Evolutionary conservation across 2,113 vertebrate species (phyloP).

Genomic region (Nesoenas mayeri): DNA sequence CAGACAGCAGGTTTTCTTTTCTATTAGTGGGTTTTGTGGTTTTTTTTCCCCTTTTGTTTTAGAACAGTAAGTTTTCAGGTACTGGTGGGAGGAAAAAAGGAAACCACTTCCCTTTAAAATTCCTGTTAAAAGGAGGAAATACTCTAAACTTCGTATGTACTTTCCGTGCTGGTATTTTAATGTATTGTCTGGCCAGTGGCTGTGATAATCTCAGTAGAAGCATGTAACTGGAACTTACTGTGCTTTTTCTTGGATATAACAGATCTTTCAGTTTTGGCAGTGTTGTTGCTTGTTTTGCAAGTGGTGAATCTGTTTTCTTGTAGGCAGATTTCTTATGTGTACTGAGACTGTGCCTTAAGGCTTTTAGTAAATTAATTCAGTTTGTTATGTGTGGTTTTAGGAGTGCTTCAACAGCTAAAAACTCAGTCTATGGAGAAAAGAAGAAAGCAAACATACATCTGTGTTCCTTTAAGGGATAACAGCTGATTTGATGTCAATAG

Average conservation of each 20-base stretch:
- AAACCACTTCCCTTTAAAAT: neutral
- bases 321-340: neutral
- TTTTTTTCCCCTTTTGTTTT: neutral
- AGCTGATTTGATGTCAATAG: neutral
- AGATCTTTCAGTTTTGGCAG: neutral
- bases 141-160: neutral
- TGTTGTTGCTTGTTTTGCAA: neutral
- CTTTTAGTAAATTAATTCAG: neutral
- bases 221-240: neutral
- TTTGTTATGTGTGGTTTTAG: neutral
- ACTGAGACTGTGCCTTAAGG: neutral
- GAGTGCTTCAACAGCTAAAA: neutral
- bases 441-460: neutral
- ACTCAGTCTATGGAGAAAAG: neutral
- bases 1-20: neutral
- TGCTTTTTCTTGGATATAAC: neutral
- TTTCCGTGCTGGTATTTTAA: neutral
- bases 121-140: neutral
- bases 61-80: neutral
- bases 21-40: neutral
- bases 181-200: neutral
- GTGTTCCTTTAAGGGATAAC: neutral
- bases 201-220: neutral
- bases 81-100: neutral
- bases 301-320: neutral